Conservation (phyloP, 2,888 invertebrate species). For the Coecobrya sp. region DNA sequence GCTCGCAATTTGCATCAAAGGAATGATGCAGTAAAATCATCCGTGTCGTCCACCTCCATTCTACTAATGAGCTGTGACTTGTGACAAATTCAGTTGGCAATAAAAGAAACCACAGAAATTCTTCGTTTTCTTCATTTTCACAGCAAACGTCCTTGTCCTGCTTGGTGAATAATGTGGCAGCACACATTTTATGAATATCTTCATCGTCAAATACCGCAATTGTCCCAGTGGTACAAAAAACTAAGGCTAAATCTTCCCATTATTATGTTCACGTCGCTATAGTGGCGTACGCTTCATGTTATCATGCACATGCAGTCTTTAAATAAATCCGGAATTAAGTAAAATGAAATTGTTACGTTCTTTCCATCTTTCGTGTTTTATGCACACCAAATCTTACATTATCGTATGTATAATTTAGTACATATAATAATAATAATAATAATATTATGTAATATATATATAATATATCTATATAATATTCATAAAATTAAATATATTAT, state of each 20-base stretch:
- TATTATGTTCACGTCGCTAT: no score
- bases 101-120: slow-evolving; percentile 55
- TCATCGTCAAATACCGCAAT: background rate
- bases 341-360: slow-evolving; percentile 53
- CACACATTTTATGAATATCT: background rate
- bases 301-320: background rate
- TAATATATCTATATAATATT: background rate
- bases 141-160: slow-evolving; percentile 51
- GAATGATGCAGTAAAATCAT: background rate
- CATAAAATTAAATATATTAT: slow-evolving; percentile 1
- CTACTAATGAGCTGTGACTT: slow-evolving; percentile 53
- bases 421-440: slow-evolving; percentile 20
- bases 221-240: slow-evolving; percentile 53
- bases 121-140: no score
- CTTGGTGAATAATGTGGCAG: background rate
- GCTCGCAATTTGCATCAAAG: no score
- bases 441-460: background rate
- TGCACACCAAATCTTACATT: slow-evolving; percentile 64
- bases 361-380: slow-evolving; percentile 56
- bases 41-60: background rate
- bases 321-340: slow-evolving; percentile 33
- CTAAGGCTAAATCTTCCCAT: background rate
- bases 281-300: no score
- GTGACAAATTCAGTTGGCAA: slow-evolving; percentile 35
- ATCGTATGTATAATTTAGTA: slow-evolving; percentile 30